Base-by-base conservation (phyloP, 2,888 invertebrate species). In the Heliconius ismenius region DNA sequence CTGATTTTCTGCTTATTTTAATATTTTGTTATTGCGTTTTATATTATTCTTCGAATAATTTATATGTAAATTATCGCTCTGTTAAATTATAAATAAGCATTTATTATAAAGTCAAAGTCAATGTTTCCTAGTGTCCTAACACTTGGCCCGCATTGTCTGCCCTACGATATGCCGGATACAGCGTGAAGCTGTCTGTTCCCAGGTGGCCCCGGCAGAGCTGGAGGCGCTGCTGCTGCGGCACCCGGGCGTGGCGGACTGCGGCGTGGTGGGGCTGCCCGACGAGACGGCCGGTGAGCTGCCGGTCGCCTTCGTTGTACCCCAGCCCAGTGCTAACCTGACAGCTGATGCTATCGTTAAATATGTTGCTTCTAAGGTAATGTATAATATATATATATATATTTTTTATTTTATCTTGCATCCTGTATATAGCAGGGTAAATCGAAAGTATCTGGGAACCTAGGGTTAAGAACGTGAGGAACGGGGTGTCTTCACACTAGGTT, bases 191-290 rank as follows among this genome's bases (percentile, higher is more conserved):
- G 18, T 62, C 4, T 62, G 18, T 26, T 10, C 18, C 0, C 28
- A 96, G 96, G 96, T 96, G 62, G 96, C 98, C 0, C 98, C 98
- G 4, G 98, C 98, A 1, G 98, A 98, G 91, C 90, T 98, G 62
- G 98, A 98, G 90, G 96, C 96, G 24, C 84, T 98, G 72, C 88
- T 98, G 62, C 90, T 98, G 74, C 95, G 95, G 60, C 96, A 97
- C 91, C 92, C 95, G 0, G 95, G 95, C 75, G 95, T 98, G 73
- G 95, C 95, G 76, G 98, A 98, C 86, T 96, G 95, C 28, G 98
- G 97, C 58, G 98, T 98, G 58, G 95, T 98, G 84, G 98, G 98
- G 24, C 87, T 95, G 73, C 96, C 97, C 0, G 95, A 98, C 87
- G 96, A 96, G 84, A 86, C 86, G 72, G 96, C 96, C 62, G 98